Evolutionary conservation across 2,888 invertebrate genomes (phyloP).

Genomic region (Drosophila algonquin): DNA sequence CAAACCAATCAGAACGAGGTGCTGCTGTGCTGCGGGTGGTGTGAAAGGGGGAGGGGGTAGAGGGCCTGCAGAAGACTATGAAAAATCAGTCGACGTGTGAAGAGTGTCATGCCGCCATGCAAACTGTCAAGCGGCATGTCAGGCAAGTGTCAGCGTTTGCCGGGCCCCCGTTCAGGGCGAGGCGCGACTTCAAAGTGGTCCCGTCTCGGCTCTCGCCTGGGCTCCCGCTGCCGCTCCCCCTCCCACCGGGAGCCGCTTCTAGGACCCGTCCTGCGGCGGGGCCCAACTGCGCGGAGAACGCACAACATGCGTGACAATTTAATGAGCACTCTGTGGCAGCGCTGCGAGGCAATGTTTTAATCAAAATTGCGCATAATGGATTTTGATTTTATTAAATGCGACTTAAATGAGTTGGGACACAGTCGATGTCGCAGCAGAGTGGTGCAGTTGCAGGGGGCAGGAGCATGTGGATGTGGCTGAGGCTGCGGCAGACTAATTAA

Average conservation of each 20-base stretch:
- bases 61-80: constrained; percentile 29
- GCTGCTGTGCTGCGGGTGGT: background rate
- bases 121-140: constrained; percentile 73
- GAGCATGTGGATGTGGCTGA: constrained; percentile 9
- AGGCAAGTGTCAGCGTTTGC: constrained; percentile 72
- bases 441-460: background rate
- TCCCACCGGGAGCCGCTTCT: constrained; percentile 7
- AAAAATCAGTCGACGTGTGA: constrained; percentile 53
- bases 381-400: constrained; percentile 80
- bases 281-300: constrained; percentile 22
- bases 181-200: constrained; percentile 65
- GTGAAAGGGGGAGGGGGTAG: background rate
- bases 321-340: constrained; percentile 73
- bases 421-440: background rate
- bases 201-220: constrained; percentile 1
- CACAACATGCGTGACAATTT: constrained; percentile 83
- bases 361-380: constrained; percentile 77
- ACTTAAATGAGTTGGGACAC: constrained; percentile 74
- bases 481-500: constrained; percentile 72
- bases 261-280: constrained; percentile 11
- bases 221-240: background rate
- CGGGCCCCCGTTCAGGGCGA: constrained; percentile 45
- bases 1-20: constrained; percentile 57
- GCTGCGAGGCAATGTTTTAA: constrained; percentile 70
- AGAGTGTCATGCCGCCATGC: constrained; percentile 70